phyloP scores from a whole-genome alignment of 2,113 vertebrate genomes.

The Sakesphorus luctuosus region DNA sequence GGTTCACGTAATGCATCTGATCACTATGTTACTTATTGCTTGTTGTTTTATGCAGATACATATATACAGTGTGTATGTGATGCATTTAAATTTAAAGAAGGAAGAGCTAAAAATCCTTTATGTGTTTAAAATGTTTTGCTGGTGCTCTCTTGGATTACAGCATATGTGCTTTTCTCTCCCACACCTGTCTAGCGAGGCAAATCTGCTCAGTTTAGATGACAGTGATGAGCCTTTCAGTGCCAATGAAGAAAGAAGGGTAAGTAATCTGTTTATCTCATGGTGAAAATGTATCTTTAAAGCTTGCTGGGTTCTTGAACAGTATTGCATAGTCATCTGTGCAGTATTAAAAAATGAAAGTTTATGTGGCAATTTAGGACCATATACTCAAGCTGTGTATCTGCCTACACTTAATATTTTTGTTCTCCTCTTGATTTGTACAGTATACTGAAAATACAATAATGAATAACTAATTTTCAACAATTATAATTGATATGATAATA shows the following conservation, averaged over 20 bases:
- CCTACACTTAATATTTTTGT: neutral
- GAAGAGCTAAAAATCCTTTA: neutral
- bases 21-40: neutral
- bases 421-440: neutral
- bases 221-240: slow-evolving; percentile 74
- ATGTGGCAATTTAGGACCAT: neutral
- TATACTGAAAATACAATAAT: neutral
- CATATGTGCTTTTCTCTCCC: slow-evolving; percentile 6
- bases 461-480: neutral
- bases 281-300: neutral
- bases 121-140: neutral
- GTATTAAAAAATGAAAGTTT: neutral
- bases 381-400: neutral
- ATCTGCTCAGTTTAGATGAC: slow-evolving; percentile 84
- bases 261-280: neutral
- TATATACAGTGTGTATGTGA: neutral
- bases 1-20: neutral
- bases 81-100: neutral
- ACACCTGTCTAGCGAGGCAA: slow-evolving; percentile 73
- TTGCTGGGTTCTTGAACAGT: neutral
- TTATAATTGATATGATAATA: neutral
- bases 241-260: slow-evolving; percentile 85
- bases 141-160: neutral
- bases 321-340: neutral
- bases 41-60: neutral